phyloP scores from a whole-genome alignment of 2,797 vertebrate genomes.

The Microcaecilia unicolor region DNA sequence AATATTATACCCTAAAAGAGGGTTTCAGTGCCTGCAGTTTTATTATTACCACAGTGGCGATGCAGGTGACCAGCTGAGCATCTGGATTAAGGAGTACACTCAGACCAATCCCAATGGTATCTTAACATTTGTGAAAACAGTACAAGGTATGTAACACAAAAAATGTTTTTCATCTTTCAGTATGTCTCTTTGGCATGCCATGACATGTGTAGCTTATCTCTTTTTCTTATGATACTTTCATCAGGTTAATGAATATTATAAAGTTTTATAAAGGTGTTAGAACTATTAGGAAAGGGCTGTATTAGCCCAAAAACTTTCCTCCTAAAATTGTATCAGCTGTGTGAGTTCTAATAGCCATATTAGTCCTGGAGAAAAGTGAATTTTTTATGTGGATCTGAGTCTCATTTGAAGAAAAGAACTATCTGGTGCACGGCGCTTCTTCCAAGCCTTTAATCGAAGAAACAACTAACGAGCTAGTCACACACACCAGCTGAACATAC shows the following conservation, averaged over 20 bases:
- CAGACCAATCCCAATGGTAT: conserved; percentile 30
- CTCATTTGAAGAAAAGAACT: too few species aligned
- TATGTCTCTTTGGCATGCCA: too few species aligned
- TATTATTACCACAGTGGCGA: conserved; percentile 73
- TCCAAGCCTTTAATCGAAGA: too few species aligned
- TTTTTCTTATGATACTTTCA: not conserved
- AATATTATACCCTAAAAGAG: conserved; percentile 71
- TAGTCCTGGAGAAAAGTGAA: too few species aligned
- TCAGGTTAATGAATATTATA: not conserved
- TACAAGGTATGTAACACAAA: conserved; percentile 54
- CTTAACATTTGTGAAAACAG: conserved; percentile 47
- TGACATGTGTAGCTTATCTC: not conserved
- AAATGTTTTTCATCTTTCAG: not conserved
- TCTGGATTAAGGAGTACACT: conserved; percentile 68
- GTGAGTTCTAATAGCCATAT: too few species aligned
- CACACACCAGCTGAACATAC: too few species aligned
- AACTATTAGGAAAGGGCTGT: not conserved
- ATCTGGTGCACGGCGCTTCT: too few species aligned
- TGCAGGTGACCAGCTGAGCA: conserved; percentile 45
- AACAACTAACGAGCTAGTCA: too few species aligned
- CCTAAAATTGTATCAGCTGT: too few species aligned
- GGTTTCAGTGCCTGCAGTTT: conserved; percentile 84
- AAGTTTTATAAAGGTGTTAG: too few species aligned
- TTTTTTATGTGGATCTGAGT: too few species aligned
- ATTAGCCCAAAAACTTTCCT: not conserved